Evolutionary conservation across 2,797 vertebrate genomes (phyloP).

Genomic region (Moxostoma hubbsi): DNA sequence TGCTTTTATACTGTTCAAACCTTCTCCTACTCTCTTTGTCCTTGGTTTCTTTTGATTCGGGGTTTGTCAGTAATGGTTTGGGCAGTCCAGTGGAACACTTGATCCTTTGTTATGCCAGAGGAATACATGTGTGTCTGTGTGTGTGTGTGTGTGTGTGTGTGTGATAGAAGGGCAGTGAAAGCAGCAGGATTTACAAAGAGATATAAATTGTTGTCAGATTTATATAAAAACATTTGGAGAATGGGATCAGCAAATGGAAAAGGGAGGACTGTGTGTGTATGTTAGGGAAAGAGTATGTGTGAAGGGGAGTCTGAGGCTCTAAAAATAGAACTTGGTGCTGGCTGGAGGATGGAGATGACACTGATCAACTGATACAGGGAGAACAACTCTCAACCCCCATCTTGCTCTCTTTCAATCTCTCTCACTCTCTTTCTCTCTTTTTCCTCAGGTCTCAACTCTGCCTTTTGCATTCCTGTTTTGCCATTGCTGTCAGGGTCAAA

Average conservation of each 20-base stretch:
- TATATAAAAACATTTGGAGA: conserved; percentile 7
- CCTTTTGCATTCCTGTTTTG: conserved; percentile 35
- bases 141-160: conserved; percentile 21
- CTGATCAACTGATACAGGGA: conserved; percentile 64
- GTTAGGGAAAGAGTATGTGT: conserved; percentile 23
- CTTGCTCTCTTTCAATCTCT: conserved; percentile 22
- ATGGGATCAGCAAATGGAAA: not conserved
- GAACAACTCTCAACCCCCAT: conserved; percentile 40
- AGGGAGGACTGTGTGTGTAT: conserved; percentile 14
- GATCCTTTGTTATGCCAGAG: conserved; percentile 49
- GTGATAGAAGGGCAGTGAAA: not conserved
- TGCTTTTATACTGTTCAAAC: not conserved
- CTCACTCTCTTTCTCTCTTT: conserved; percentile 5
- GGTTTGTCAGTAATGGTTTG: conserved; percentile 42
- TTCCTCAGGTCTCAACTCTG: conserved; percentile 12
- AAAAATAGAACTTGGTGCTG: conserved; percentile 60
- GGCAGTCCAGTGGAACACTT: conserved; percentile 47
- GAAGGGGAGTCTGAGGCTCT: conserved; percentile 52
- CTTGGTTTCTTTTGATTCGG: conserved; percentile 8
- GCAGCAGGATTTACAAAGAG: conserved; percentile 2
- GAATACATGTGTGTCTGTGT: conserved; percentile 36
- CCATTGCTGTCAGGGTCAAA: conserved; percentile 46
- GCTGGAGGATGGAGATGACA: conserved; percentile 63
- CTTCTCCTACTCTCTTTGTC: conserved; percentile 7
- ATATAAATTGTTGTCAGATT: not conserved